phyloP scores from a whole-genome alignment of 2,113 vertebrate species.

The Petrocephalus zakoni region DNA sequence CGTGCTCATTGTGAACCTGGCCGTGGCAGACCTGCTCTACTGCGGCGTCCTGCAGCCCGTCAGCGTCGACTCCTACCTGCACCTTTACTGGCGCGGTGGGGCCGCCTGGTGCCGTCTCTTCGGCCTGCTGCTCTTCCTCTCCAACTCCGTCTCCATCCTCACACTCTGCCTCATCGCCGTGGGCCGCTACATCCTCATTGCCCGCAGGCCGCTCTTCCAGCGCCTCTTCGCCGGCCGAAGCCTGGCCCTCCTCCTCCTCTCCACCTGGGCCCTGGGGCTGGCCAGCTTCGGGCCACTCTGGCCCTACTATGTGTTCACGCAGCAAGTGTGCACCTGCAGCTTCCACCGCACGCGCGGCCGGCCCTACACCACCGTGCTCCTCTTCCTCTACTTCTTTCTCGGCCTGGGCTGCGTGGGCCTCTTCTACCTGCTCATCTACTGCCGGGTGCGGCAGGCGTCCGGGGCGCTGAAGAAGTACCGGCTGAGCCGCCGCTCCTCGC shows the following conservation, averaged over 20 bases:
- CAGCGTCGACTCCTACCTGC: slow-evolving; percentile 73
- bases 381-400: slow-evolving; percentile 72
- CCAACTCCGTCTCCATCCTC: slow-evolving; percentile 78
- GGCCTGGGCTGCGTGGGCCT: slow-evolving; percentile 69
- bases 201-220: slow-evolving; percentile 61
- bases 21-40: slow-evolving; percentile 73
- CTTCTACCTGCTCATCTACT: slow-evolving; percentile 78
- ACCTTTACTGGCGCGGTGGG: slow-evolving; percentile 70
- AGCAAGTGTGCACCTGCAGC: slow-evolving; percentile 81
- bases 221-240: slow-evolving; percentile 59
- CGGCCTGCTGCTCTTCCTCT: slow-evolving; percentile 73
- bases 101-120: slow-evolving; percentile 67
- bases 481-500: slow-evolving; percentile 53
- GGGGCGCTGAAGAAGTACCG: slow-evolving; percentile 63
- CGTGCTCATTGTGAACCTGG: slow-evolving; percentile 76
- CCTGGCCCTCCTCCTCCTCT: slow-evolving; percentile 50
- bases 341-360: slow-evolving; percentile 71
- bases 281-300: slow-evolving; percentile 74
- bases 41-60: slow-evolving; percentile 76
- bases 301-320: slow-evolving; percentile 67
- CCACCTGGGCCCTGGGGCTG: slow-evolving; percentile 63
- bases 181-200: slow-evolving; percentile 72
- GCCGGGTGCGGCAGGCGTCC: slow-evolving; percentile 60
- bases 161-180: slow-evolving; percentile 74
- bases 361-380: slow-evolving; percentile 74